Base-by-base conservation (phyloP, 2,113 vertebrate genomes). In the Perca flavescens region DNA sequence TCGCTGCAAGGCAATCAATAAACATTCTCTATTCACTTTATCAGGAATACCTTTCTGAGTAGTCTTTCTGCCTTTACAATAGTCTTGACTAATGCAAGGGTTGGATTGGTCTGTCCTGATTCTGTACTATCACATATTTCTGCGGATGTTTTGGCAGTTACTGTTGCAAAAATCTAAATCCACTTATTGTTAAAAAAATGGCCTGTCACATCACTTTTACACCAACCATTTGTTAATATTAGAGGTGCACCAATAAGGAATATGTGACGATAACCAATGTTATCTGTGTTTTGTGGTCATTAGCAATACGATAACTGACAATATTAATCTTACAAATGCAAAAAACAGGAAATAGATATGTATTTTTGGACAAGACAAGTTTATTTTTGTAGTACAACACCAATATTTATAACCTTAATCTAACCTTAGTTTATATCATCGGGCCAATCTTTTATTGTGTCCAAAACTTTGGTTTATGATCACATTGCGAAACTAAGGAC, bases 1-100 rank as follows among this genome's bases (percentile, higher is more conserved):
- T 77, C 14, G 22, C 78, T 75, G 21, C 49, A 66, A 54, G 52
- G 19, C 57, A 71, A 64, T 82, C 68, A 56, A 58, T 81, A 12
- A 31, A 56, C 28, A 60, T 64, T 78, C 46, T 68, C 21, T 65
- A 52, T 70, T 25, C n/a, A 31, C 19, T 66, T 70, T 36, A 60
- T 67, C 36, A 70, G 47, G 34, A 77, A 57, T 58, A 63, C 34
- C 31, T 40, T 19, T 40, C 54, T 54, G 21, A 66, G 52, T 1
- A 28, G 12, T 46, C 25, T 19, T 22, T 36, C 31, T 34, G 9
- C 25, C 47, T 13, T 57, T 43, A 5, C 19, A 57, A 2, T 46
- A 21, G 9, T 50, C 40, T 73, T 3, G 46, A 43, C 54, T 49
- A 40, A 66, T 43, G 15, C 31, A 13, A 50, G 4, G 49, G 22